A percentile compares a stretch with the other conserved stretches of the same genome.
These are phyloP conservation scores for Napeogenes inachia DNA, from an alignment of 2,888 invertebrate species.

Conservation along the genomic window DNA sequence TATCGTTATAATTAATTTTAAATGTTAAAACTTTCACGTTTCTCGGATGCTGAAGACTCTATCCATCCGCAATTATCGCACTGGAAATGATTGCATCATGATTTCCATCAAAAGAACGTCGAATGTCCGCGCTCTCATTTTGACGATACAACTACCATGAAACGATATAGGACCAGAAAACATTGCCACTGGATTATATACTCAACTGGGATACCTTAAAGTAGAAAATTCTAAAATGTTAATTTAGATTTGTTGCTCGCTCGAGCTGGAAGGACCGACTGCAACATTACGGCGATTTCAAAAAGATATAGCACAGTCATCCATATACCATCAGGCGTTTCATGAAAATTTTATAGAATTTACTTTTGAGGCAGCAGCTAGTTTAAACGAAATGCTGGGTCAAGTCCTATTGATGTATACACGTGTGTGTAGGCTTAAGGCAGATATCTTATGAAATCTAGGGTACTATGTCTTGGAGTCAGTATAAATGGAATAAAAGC, in stretches of 20 bases:
- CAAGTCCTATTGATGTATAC: constrained; percentile 58
- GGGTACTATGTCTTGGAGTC: constrained; percentile 24
- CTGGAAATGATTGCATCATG: constrained; percentile 35
- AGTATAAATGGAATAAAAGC: constrained; percentile 15
- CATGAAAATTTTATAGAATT: constrained; percentile 58
- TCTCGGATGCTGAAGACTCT: constrained; percentile 27
- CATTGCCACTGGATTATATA: constrained; percentile 14
- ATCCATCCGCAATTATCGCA: constrained; percentile 34
- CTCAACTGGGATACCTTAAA: constrained; percentile 12
- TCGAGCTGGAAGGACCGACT: constrained; percentile 15
- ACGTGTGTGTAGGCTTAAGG: constrained; percentile 18
- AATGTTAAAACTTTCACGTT: constrained; percentile 33
- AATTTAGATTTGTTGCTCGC: constrained; percentile 16
- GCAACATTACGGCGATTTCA: constrained; percentile 29
- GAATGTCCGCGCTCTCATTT: constrained; percentile 30
- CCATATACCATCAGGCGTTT: constrained; percentile 37
- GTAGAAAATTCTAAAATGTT: constrained; percentile 17
- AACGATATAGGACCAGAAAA: constrained; percentile 15
- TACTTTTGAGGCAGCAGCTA: constrained; percentile 53
- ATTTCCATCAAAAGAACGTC: constrained; percentile 33
- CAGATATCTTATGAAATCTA: constrained; percentile 33
- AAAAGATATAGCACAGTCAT: constrained; percentile 20
- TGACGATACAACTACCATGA: constrained; percentile 7
- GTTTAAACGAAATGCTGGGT: constrained; percentile 58
- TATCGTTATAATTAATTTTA: constrained; percentile 31